phyloP scores from a whole-genome alignment of 1,140 invertebrate species.

The Euura lappo region DNA sequence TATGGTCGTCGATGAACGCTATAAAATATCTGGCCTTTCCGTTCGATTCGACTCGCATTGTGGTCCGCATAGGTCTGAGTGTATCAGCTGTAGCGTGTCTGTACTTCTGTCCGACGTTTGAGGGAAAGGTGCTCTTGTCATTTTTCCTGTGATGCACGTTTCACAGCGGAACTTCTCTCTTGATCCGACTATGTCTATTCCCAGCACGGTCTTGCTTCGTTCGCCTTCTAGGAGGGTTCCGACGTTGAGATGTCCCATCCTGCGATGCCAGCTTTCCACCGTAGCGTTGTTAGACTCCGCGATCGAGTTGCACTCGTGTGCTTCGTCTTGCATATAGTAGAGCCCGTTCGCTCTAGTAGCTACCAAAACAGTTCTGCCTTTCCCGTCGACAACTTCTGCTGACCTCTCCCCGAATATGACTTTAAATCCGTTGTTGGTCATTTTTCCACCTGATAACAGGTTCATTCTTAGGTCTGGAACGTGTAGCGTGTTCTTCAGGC shows the following conservation, averaged over 20 bases:
- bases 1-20: too few species aligned
- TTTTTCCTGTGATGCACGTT: slow-evolving; percentile 39
- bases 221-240: too few species aligned
- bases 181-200: too few species aligned
- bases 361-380: not conserved
- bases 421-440: slow-evolving; percentile 12
- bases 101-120: slow-evolving; percentile 27
- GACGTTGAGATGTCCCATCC: slow-evolving; percentile 17
- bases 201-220: too few species aligned
- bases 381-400: slow-evolving; percentile 13
- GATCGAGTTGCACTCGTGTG: slow-evolving; percentile 8
- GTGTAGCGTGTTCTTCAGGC: not conserved
- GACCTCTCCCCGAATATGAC: slow-evolving; percentile 12
- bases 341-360: slow-evolving; percentile 11
- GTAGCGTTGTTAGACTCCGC: not conserved
- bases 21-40: too few species aligned
- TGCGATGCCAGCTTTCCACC: slow-evolving; percentile 13
- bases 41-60: too few species aligned
- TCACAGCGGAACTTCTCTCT: slow-evolving; percentile 32
- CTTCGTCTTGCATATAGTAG: slow-evolving; percentile 11
- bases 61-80: too few species aligned
- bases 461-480: slow-evolving; percentile 17
- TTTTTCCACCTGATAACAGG: slow-evolving; percentile 18
- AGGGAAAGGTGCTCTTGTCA: slow-evolving; percentile 33
- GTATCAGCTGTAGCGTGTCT: too few species aligned